A percentile compares a stretch with the other conserved stretches of the same genome.
Evolutionary conservation across 2,888 invertebrate species (phyloP).

Genomic region (Lordiphosa andalusiaca): DNA sequence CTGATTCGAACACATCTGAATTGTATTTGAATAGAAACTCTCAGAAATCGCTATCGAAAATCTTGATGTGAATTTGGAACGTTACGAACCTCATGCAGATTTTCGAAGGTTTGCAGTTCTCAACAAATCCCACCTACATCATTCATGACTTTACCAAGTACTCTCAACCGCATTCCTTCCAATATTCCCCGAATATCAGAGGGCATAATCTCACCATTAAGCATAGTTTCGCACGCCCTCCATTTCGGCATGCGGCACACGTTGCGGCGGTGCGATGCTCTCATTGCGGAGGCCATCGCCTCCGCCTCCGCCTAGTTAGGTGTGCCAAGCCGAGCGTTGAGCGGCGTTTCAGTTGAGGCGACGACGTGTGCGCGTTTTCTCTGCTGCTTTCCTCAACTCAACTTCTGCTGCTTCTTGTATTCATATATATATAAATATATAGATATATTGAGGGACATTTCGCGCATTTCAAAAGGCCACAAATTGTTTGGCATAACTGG

Average conservation of each 20-base stretch:
- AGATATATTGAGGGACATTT: slow-evolving; percentile 43
- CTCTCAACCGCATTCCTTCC: too few species aligned
- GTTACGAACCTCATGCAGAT: too few species aligned
- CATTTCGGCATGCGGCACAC: slow-evolving; percentile 65
- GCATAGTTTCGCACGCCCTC: slow-evolving; percentile 70
- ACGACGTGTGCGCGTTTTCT: slow-evolving; percentile 30
- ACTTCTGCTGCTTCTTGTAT: slow-evolving; percentile 11
- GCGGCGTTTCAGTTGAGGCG: neutral
- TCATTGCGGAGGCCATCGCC: slow-evolving; percentile 53
- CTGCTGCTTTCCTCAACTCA: slow-evolving; percentile 18
- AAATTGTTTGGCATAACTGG: slow-evolving; percentile 64
- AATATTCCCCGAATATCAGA: slow-evolving; percentile 12
- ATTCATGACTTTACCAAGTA: too few species aligned
- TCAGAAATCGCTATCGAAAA: too few species aligned
- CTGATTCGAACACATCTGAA: too few species aligned
- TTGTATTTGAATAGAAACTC: too few species aligned
- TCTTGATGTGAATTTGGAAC: too few species aligned
- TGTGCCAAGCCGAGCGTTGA: slow-evolving; percentile 32
- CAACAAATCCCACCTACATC: too few species aligned
- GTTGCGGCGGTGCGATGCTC: slow-evolving; percentile 53
- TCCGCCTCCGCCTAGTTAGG: slow-evolving; percentile 42
- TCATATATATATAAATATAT: neutral
- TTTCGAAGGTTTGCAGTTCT: too few species aligned
- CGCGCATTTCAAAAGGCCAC: slow-evolving; percentile 53
- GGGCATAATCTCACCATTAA: slow-evolving; percentile 15